Evolutionary conservation across 2,888 invertebrate genomes (phyloP).

Genomic region (Rhimphoctona megacephalus): DNA sequence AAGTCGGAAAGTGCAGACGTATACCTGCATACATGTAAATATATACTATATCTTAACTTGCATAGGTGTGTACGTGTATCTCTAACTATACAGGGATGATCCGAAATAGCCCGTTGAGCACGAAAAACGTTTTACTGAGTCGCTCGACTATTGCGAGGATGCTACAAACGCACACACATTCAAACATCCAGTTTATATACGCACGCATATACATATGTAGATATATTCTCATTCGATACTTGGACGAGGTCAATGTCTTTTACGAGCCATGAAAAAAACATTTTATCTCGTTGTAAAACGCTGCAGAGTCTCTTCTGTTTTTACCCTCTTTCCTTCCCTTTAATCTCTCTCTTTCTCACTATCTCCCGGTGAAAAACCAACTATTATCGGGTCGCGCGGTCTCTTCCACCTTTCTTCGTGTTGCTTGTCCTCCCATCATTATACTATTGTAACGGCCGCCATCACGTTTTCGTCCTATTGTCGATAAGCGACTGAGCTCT

Average conservation of each 20-base stretch:
- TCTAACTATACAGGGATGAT: conserved; percentile 53
- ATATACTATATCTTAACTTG: conserved; percentile 15
- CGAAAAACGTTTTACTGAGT: conserved; percentile 65
- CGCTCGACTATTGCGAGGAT: conserved; percentile 50
- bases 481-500: conserved; percentile 2
- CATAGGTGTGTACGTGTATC: conserved; percentile 21
- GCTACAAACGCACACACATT: conserved; percentile 4
- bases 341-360: conserved; percentile 31
- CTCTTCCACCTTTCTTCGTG: conserved; percentile 33
- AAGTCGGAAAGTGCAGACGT: conserved; percentile 63
- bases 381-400: conserved; percentile 38
- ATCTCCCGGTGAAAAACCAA: conserved; percentile 50
- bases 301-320: conserved; percentile 15
- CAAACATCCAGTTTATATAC: not conserved
- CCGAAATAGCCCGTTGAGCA: conserved; percentile 61
- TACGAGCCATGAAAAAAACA: conserved; percentile 58
- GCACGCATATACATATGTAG: not conserved
- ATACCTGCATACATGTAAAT: conserved; percentile 1
- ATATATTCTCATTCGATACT: conserved; percentile 38
- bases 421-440: conserved; percentile 4
- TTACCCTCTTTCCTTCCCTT: conserved; percentile 11
- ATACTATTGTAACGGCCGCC: conserved; percentile 4
- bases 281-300: conserved; percentile 56
- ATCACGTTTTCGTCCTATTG: conserved; percentile 15
- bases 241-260: conserved; percentile 54